Evolutionary conservation across 1,140 invertebrate genomes (phyloP), one percentile per base, ranked within the genome.

Genomic region (Atta cephalotes): DNA sequence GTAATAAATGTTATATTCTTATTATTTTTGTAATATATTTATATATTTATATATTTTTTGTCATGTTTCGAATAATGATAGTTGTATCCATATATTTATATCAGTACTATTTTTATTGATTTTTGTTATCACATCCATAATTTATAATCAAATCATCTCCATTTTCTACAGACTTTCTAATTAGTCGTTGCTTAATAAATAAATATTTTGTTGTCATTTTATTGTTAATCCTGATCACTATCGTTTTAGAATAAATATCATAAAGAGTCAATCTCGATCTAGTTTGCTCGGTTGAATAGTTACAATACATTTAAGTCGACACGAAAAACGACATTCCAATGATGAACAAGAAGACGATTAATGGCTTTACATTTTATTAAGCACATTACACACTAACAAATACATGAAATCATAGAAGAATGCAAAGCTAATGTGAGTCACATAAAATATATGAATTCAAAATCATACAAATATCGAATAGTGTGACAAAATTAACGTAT

Each of bases 311-410:
- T 89, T 74, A 88, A 88, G 16, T 45, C 31, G 10, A 85, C 5
- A 68, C 76, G 21, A 68, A 89, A 88, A 88, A 45, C 65, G 65
- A 76, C 74, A 74, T 89, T 79, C 79, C 66, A 35, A 39, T 21
- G 31, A 70, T 45, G 31, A 89, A 56, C 66, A 79, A 87, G 72
- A 85, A 63, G 28, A 86, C 68, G 74, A 80, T 86, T 80, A 80
- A 89, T 45, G n/a, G 45, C 53, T 53, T 28, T 28, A 56, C 21
- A 12, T 28, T 49, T 45, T 51, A 39, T 3, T 56, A 3, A 45
- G n/a, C 70, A 16, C 60, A 68, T 63, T 88, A 85, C 74, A 85
- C 5, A 85, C 6, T 56, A 80, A 63, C 28, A 62, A 7, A 0
- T 39, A 5, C 5, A 3, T 45, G 31, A 53, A 53, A 51, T 39